A percentile compares a stretch with the other conserved stretches of the same genome.
Conservation (phyloP, 2,113 vertebrate genomes). For the Genyomyrus donnyi region DNA sequence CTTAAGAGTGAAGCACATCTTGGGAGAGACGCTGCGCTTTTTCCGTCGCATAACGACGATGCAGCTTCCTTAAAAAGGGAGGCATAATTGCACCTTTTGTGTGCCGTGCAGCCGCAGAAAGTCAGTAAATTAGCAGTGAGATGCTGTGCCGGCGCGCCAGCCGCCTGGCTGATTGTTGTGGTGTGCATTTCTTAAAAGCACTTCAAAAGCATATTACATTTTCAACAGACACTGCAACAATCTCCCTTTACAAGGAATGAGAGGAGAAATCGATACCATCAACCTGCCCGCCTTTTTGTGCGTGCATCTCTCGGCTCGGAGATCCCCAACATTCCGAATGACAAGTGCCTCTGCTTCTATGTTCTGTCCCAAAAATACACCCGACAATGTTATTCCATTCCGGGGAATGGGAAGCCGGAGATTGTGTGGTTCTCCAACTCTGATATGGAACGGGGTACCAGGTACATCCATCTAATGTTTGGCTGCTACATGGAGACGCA, state of each 20-base stretch:
- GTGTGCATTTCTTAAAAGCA: conserved; percentile 8
- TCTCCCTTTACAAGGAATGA: conserved; percentile 16
- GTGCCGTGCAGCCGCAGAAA: background rate
- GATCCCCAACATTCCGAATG: conserved; percentile 1
- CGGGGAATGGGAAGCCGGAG: background rate
- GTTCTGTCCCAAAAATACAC: background rate
- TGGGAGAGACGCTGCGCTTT: background rate
- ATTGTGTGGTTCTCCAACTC: background rate
- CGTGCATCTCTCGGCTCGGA: background rate
- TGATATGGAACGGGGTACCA: background rate
- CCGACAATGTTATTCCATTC: conserved; percentile 8
- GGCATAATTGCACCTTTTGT: background rate
- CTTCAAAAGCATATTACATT: conserved; percentile 20
- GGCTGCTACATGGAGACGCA: background rate
- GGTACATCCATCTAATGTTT: background rate
- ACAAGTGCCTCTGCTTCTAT: background rate
- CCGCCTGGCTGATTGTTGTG: background rate
- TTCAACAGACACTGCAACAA: conserved; percentile 16
- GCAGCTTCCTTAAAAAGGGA: background rate
- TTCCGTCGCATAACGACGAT: background rate
- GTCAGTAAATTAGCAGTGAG: background rate
- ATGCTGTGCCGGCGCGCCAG: background rate
- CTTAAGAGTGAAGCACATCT: background rate
- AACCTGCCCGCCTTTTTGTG: background rate
- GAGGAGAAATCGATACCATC: conserved; percentile 19